Evolutionary conservation across 2,113 vertebrate species (phyloP), one percentile per base, ranked within the genome.

Genomic region (Vulpes vulpes): DNA sequence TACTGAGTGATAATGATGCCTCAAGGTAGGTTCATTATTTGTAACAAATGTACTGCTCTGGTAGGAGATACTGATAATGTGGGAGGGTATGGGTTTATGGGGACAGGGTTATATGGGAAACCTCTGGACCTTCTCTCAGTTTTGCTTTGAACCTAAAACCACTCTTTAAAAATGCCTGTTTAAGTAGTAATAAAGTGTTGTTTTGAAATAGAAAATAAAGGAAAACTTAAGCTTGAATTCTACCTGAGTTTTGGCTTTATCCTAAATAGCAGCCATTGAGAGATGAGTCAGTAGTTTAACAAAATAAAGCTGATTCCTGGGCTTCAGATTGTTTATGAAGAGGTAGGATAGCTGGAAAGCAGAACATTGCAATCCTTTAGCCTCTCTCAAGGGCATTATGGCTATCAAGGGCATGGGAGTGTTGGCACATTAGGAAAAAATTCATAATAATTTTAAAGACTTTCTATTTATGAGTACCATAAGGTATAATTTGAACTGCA

Each of bases 231-330:
- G 32, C 16, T 49, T 86, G 55, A 74, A 69, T 85, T 94, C 23
- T 74, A 17, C 19, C 30, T 89, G n/a, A 96, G 23, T 92, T 94
- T 93, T 85, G 27, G 0, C 49, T 94, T 97, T 94, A 86, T 91
- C 19, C 35, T 93, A 95, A 92, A 78, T 35, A 71, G 38, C 20
- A 94, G n/a, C 5, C 27, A 38, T 25, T 97, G 91, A 89, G 30
- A 95, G 23, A 79, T 4, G 62, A 78, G 78, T 27, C 11, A 89
- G 11, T 90, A 76, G 67, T 38, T 91, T 65, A 55, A n/a, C 35
- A 89, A 76, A 83, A n/a, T 93, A 89, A 94, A 95, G 71, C 49
- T 91, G 14, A 2, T 85, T 96, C 27, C n/a, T 76, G 7, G 20
- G 8, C 78, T 57, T 92, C 43, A 90, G n/a, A 57, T 4, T 89